Evolutionary conservation across 2,113 vertebrate species (phyloP).

Genomic region (Dunckerocampus dactyliophorus): DNA sequence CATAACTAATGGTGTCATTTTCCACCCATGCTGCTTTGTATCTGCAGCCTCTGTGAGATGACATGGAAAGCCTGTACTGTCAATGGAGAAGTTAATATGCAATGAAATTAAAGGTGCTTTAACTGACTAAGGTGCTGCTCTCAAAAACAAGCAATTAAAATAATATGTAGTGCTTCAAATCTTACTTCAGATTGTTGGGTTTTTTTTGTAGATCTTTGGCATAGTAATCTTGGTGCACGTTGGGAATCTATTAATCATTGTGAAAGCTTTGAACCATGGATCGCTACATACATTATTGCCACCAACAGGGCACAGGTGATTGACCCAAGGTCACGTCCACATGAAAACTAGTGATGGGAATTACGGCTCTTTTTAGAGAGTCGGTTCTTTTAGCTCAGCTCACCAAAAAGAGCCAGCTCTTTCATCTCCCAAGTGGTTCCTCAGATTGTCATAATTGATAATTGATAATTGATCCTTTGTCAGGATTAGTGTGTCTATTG

Average conservation of each 20-base stretch:
- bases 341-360: too few species aligned
- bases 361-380: too few species aligned
- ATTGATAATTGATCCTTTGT: too few species aligned
- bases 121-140: neutral
- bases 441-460: too few species aligned
- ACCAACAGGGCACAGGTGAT: neutral
- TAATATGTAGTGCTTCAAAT: neutral
- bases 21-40: slow-evolving; percentile 31
- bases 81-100: too few species aligned
- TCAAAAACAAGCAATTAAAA: neutral
- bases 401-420: too few species aligned
- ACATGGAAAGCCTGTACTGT: neutral
- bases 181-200: neutral
- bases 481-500: too few species aligned
- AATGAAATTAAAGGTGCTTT: neutral
- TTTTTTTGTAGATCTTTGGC: too few species aligned
- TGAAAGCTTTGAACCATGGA: neutral
- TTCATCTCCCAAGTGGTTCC: too few species aligned
- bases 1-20: slow-evolving; percentile 31
- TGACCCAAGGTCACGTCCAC: too few species aligned
- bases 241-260: neutral
- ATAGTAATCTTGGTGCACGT: too few species aligned
- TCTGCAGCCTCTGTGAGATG: slow-evolving; percentile 13
- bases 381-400: too few species aligned
- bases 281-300: neutral